Evolutionary conservation across 2,797 vertebrate genomes (phyloP).

Genomic region (Peromyscus melanophrys): DNA sequence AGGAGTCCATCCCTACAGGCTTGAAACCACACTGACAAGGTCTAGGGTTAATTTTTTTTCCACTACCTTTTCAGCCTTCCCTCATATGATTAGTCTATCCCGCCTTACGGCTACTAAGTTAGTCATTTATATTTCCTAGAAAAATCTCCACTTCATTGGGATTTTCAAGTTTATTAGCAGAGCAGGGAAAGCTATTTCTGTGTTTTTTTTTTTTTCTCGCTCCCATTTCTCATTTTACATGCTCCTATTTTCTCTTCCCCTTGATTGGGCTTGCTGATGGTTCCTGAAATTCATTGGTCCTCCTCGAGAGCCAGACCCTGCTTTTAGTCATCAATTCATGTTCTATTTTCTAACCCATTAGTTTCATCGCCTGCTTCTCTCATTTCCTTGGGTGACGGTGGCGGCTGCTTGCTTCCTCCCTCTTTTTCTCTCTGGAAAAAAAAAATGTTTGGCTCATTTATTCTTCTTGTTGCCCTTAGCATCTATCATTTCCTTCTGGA

Average conservation of each 20-base stretch:
- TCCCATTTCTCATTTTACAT: slow-evolving; percentile 62
- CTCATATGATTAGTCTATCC: slow-evolving; percentile 11
- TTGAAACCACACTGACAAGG: background rate
- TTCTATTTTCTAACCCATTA: slow-evolving; percentile 85
- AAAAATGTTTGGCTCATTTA: slow-evolving; percentile 73
- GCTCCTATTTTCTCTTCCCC: slow-evolving; percentile 52
- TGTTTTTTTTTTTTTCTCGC: slow-evolving; percentile 20
- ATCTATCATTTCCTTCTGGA: slow-evolving; percentile 12
- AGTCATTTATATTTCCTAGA: slow-evolving; percentile 49
- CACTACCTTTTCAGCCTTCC: background rate
- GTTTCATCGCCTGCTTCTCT: slow-evolving; percentile 65
- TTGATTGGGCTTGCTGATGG: slow-evolving; percentile 63
- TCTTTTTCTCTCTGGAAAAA: slow-evolving; percentile 48
- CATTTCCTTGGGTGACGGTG: background rate
- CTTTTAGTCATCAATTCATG: slow-evolving; percentile 71
- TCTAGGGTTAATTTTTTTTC: background rate
- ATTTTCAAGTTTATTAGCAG: slow-evolving; percentile 70
- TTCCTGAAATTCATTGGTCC: slow-evolving; percentile 68
- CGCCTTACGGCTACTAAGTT: background rate
- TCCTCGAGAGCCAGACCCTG: slow-evolving; percentile 64
- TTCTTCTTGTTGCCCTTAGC: slow-evolving; percentile 40
- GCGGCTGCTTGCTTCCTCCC: background rate
- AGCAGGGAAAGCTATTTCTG: slow-evolving; percentile 58
- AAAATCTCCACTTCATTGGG: slow-evolving; percentile 59
- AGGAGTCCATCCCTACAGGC: background rate